Percentiles rank a stretch among this genome's conserved stretches.
phyloP scores from a whole-genome alignment of 2,797 vertebrate genomes.

The Anguilla megastoma region DNA sequence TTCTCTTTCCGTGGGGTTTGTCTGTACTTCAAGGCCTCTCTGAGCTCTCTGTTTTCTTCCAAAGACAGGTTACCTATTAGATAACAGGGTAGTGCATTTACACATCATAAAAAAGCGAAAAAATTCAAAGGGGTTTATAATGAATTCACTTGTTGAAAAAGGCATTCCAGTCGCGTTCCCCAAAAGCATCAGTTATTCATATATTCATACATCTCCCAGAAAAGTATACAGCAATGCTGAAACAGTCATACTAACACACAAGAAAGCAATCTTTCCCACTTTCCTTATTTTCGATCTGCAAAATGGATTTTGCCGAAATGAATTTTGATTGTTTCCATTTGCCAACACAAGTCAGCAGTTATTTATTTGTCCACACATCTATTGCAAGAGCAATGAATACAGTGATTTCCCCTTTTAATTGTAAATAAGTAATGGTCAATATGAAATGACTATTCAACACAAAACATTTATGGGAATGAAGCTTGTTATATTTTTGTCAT shows the following conservation, averaged over 20 bases:
- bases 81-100: not conserved
- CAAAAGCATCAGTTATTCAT: not conserved
- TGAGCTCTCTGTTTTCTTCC: constrained; percentile 57
- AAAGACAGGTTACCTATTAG: constrained; percentile 53
- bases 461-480: constrained; percentile 9
- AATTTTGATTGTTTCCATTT: too few species aligned
- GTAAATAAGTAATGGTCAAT: constrained; percentile 4
- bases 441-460: constrained; percentile 14
- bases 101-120: not conserved
- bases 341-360: not conserved
- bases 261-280: not conserved
- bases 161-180: not conserved
- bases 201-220: not conserved
- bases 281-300: not conserved
- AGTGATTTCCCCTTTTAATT: not conserved
- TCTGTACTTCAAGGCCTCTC: constrained; percentile 52
- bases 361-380: not conserved
- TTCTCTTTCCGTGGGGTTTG: constrained; percentile 58
- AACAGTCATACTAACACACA: not conserved
- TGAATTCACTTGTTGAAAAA: not conserved
- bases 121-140: not conserved
- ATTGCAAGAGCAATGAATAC: not conserved
- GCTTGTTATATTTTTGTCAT: not conserved
- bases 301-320: too few species aligned
- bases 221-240: not conserved